These are phyloP conservation scores for Volucella bombylans DNA, from an alignment of 2,888 invertebrate genomes.

Conservation along the genomic window DNA sequence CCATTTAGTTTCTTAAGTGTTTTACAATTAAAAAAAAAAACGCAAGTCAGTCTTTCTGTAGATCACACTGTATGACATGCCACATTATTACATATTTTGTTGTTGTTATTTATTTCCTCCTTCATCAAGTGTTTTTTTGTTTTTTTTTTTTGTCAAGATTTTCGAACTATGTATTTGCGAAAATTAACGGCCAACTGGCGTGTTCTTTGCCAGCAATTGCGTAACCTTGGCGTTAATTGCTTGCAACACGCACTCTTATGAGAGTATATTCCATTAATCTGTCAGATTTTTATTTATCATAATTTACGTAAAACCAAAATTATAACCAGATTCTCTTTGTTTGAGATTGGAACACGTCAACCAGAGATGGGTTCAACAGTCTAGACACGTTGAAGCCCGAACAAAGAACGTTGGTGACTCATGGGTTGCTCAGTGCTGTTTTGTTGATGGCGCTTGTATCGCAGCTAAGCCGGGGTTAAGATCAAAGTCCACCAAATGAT, in stretches of 20 bases:
- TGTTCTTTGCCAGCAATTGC: constrained; percentile 11
- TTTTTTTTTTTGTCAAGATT: too few species aligned
- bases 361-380: not conserved
- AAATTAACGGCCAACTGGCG: constrained; percentile 14
- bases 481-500: too few species aligned
- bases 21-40: too few species aligned
- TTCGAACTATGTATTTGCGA: not conserved
- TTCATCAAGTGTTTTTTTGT: too few species aligned
- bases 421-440: not conserved
- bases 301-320: constrained; percentile 13
- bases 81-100: too few species aligned
- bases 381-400: not conserved
- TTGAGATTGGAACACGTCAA: not conserved
- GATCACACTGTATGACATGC: too few species aligned
- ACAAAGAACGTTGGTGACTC: constrained; percentile 7
- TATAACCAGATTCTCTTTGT: constrained; percentile 14
- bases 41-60: too few species aligned
- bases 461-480: too few species aligned
- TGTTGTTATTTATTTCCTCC: too few species aligned
- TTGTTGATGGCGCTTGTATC: too few species aligned
- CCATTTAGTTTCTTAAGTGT: too few species aligned
- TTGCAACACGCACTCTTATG: constrained; percentile 8
- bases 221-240: constrained; percentile 21
- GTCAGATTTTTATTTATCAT: constrained; percentile 28
- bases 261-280: constrained; percentile 1